Evolutionary conservation across 2,888 invertebrate genomes (phyloP), one percentile per base, ranked within the genome.

Genomic region (Hermaeophaga mercurialis): DNA sequence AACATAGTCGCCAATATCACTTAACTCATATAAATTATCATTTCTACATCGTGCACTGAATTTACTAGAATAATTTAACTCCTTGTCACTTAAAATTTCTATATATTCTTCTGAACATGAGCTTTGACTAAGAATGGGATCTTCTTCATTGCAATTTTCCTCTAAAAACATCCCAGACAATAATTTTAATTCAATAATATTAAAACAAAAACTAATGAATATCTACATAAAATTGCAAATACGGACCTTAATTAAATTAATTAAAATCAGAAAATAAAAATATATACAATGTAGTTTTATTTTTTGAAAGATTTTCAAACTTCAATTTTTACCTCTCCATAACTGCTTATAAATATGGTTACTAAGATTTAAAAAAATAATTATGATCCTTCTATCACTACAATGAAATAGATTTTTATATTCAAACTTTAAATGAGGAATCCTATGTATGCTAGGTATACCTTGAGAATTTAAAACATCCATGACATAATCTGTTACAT

Each of bases 61-160:
- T 1, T 56, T 49, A 44, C 68, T 69, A 0, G 86, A 86, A 75
- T 86, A 86, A 68, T 86, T 83, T 15, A 86, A 74, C 77, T 87
- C 86, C 64, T 83, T 83, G 67, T 87, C 85, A 36, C 81, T 81
- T n/a, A 43, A 12, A 56, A 83, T 75, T 58, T 75, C 70, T 33
- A 72, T 71, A 39, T 66, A 67, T 46, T 65, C 68, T 60, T 66
- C 61, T 28, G 64, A 64, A 38, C 46, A 56, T 6, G 65, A 63
- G 12, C 28, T 41, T 49, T 62, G 63, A 45, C 59, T 62, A 24
- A 34, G 22, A 26, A 6, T 43, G 11, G 31, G 28, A 41, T 55
- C 26, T 22, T 63, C 57, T 41, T 58, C 33, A 52, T 53, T 24
- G 53, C 17, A 11, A 31, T n/a, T 33, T 17, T 31, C 22, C 12